Percentiles rank a stretch among this genome's conserved stretches.
phyloP scores from a whole-genome alignment of 2,888 invertebrate genomes.

The Drosophila cracens region DNA sequence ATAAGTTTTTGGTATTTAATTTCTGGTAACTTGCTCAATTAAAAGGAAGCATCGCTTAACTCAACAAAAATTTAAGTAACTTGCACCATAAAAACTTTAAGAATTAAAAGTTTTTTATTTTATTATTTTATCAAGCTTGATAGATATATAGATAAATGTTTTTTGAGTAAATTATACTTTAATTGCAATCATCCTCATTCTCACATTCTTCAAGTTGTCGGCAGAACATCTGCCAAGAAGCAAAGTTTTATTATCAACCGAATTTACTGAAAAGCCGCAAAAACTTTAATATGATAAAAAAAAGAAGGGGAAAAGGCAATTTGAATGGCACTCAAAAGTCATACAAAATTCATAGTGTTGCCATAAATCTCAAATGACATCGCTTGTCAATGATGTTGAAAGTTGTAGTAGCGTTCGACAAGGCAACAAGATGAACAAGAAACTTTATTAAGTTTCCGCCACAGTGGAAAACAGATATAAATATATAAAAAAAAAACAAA shows the following conservation, averaged over 20 bases:
- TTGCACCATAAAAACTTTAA: background rate
- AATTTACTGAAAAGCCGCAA: conserved; percentile 22
- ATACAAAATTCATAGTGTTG: conserved; percentile 61
- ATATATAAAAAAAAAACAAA: conserved; percentile 46
- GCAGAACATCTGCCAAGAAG: background rate
- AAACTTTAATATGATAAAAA: conserved; percentile 26
- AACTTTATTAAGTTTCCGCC: conserved; percentile 74
- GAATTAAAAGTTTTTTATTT: background rate
- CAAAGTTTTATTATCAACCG: conserved; percentile 1
- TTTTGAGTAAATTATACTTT: background rate
- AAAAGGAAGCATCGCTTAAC: background rate
- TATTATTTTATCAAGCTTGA: background rate
- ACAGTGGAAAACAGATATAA: conserved; percentile 31
- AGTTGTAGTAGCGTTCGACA: conserved; percentile 50
- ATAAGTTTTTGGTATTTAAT: background rate
- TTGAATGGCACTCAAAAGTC: conserved; percentile 54
- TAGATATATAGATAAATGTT: too few species aligned
- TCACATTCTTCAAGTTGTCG: background rate
- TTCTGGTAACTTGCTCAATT: background rate
- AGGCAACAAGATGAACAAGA: conserved; percentile 22
- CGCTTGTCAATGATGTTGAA: conserved; percentile 61
- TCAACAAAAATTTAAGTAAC: background rate
- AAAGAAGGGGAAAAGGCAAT: conserved; percentile 25
- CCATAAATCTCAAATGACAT: conserved; percentile 61
- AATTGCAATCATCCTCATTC: background rate